These are phyloP conservation scores for Carassius auratus DNA, from an alignment of 2,113 vertebrate genomes.

Conservation along the genomic window DNA sequence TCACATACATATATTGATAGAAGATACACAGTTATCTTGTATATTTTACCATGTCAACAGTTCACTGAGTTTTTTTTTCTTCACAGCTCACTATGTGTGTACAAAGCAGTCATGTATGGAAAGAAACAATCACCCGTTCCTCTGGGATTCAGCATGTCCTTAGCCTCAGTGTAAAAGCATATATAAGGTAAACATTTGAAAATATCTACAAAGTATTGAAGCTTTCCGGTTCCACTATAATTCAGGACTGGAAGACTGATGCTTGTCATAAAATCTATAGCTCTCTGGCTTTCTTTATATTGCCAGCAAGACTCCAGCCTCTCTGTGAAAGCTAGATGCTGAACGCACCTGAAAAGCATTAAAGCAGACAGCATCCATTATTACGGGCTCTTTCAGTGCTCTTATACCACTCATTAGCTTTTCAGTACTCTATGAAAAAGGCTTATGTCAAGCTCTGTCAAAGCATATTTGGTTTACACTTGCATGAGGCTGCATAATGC, in stretches of 20 bases:
- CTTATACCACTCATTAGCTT: conserved; percentile 28
- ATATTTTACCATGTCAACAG: neutral
- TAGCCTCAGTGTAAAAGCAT: neutral
- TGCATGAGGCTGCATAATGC: conserved; percentile 18
- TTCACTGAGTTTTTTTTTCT: neutral
- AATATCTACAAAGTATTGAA: neutral
- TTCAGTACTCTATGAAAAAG: conserved; percentile 23
- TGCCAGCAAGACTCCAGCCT: neutral
- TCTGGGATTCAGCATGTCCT: conserved; percentile 7
- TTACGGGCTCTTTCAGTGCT: neutral
- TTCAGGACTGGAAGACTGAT: neutral
- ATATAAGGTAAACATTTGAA: conserved; percentile 12
- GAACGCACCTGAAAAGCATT: conserved; percentile 34
- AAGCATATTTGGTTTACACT: conserved; percentile 10
- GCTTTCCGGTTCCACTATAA: neutral
- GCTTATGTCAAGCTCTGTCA: conserved; percentile 18
- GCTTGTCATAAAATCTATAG: conserved; percentile 41
- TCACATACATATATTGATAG: neutral
- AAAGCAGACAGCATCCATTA: conserved; percentile 10
- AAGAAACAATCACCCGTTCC: neutral
- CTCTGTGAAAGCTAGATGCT: conserved; percentile 4
- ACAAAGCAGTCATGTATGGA: neutral
- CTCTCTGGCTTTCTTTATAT: conserved; percentile 6
- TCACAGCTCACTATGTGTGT: neutral
- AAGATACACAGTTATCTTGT: neutral